Evolutionary conservation across 2,797 vertebrate species (phyloP).

Genomic region (Aplochiton taeniatus): DNA sequence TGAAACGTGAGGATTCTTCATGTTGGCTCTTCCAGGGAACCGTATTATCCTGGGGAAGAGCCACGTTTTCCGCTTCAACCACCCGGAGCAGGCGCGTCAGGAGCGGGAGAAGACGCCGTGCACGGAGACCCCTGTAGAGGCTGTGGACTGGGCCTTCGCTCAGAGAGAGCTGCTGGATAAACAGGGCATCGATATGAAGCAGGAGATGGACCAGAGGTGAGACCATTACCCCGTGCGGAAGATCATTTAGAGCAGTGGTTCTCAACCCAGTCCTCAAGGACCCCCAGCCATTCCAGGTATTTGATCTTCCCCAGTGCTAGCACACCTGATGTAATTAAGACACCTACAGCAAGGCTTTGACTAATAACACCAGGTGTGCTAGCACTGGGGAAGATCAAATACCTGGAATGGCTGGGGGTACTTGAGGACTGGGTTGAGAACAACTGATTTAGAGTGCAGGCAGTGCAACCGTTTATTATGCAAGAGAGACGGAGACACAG

Average conservation of each 20-base stretch:
- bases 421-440: too few species aligned
- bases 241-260: too few species aligned
- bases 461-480: too few species aligned
- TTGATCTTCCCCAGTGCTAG: too few species aligned
- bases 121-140: slow-evolving; percentile 88
- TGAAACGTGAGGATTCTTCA: background rate
- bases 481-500: background rate
- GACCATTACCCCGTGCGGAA: background rate
- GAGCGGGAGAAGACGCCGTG: slow-evolving; percentile 92
- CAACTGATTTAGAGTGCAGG: too few species aligned
- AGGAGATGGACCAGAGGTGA: slow-evolving; percentile 98
- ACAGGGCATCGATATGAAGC: slow-evolving; percentile 99
- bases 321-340: too few species aligned
- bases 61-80: slow-evolving; percentile 97
- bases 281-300: too few species aligned
- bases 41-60: slow-evolving; percentile 98
- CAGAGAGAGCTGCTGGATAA: slow-evolving; percentile 97
- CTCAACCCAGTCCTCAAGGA: too few species aligned
- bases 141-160: slow-evolving; percentile 97
- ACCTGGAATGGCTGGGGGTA: too few species aligned
- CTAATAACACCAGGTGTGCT: too few species aligned
- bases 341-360: too few species aligned
- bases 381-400: too few species aligned
- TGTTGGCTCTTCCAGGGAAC: slow-evolving; percentile 77
- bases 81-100: slow-evolving; percentile 93